Base-by-base conservation (phyloP, 1,140 invertebrate species). In the Orius laevigatus region DNA sequence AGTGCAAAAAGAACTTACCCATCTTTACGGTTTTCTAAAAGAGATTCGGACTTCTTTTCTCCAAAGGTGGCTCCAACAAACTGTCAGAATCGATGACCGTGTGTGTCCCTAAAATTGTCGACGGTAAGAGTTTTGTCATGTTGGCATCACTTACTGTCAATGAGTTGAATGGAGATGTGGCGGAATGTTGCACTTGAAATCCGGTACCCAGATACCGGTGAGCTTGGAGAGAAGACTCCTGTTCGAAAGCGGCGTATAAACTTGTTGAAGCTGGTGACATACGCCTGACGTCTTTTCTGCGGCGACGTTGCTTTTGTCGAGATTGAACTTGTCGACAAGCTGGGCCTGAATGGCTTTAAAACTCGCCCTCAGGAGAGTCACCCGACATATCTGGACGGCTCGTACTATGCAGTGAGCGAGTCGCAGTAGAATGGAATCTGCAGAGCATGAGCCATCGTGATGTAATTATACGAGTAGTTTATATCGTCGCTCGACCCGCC, bases 161-260 rank as follows among this genome's bases (percentile, higher is more conserved):
- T 25, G 25, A 25, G 25, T 25, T 25, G 25, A 25, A 74, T n/a
- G 72, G 6, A 81, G 61, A 60, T 82, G 81, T 6, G 73, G 66
- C 2, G 82, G 79, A 3, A 75, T 71, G 42, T 71, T 70, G 55
- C 79, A 79, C 56, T 83, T 84, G 57, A 87, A 92, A 19, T 91
- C n/a, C 79, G 75, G 66, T 95, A n/a, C 85, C 89, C 90, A 96
- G 49, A n/a, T n/a, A 95, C 93, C 0, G 88, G 88, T 0, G 90
- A 94, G 55, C 73, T 80, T 25, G 77, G 69, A 12, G 79, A 77
- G 62, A 89, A 84, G 35, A 95, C 78, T 95, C 90, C 48, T 82
- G 76, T 59, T 93, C 84, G 4, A 96, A 64, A 60, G 86, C 72
- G 12, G 83, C 79, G 20, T n/a, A 96, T 65, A 65, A 95, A 94